These are phyloP conservation scores for Nipponacmea schrenckii DNA, from an alignment of 2,888 invertebrate species.

Conservation along the genomic window DNA sequence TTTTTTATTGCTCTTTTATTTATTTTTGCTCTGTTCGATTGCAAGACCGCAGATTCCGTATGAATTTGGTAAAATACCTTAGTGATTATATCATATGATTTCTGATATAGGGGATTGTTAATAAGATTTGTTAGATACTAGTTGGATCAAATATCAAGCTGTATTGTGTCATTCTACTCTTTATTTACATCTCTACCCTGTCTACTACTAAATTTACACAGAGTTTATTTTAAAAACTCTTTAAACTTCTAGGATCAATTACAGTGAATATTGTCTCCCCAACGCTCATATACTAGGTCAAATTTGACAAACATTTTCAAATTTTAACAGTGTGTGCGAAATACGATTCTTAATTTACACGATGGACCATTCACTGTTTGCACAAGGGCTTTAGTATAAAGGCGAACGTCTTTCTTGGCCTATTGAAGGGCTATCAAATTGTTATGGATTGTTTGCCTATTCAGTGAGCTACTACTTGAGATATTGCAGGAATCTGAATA, in stretches of 20 bases:
- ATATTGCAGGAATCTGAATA: slow-evolving; percentile 2
- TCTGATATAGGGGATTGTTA: no score
- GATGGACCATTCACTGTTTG: neutral
- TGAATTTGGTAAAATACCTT: no score
- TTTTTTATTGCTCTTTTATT: no score
- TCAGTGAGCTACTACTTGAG: neutral
- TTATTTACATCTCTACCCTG: no score
- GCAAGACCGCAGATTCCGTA: no score
- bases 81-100: no score
- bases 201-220: no score
- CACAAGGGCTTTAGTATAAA: slow-evolving; percentile 1
- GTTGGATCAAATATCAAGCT: no score
- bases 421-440: slow-evolving; percentile 3
- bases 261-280: neutral
- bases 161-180: no score
- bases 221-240: no score
- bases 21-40: no score
- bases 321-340: slow-evolving; percentile 4
- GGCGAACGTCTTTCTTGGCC: slow-evolving; percentile 3
- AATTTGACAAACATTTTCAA: slow-evolving; percentile 4
- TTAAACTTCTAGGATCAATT: neutral
- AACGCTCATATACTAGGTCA: neutral
- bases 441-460: neutral
- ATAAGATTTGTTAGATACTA: no score
- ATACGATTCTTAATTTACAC: slow-evolving; percentile 3